Conservation (phyloP, 2,888 invertebrate genomes). For the Hirtodrosophila confusa region DNA sequence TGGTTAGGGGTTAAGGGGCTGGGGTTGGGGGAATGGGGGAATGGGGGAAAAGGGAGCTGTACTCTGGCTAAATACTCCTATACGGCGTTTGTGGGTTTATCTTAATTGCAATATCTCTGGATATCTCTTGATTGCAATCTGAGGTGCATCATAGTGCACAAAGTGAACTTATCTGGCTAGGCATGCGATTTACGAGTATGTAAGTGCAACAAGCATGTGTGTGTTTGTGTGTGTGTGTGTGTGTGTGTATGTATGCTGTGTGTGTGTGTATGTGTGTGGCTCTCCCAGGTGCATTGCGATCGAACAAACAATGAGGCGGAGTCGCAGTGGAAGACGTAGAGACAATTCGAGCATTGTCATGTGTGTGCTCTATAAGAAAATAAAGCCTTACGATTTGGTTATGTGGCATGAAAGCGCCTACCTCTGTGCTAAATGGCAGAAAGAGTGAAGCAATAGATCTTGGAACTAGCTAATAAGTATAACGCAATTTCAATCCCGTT, state of each 20-base stretch:
- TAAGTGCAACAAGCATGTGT: neutral
- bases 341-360: constrained; percentile 63
- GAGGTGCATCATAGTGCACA: constrained; percentile 70
- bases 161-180: constrained; percentile 67
- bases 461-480: no score
- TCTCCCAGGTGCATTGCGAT: constrained; percentile 60
- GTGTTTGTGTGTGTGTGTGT: constrained; percentile 8
- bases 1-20: constrained; percentile 44
- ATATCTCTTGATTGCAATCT: constrained; percentile 74
- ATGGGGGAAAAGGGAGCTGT: neutral
- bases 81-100: constrained; percentile 65
- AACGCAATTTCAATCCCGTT: no score
- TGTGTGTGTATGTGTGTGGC: constrained; percentile 29
- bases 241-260: constrained; percentile 8
- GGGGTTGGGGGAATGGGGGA: neutral
- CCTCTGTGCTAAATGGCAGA: no score
- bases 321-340: constrained; percentile 44
- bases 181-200: constrained; percentile 48
- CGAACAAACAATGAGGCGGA: constrained; percentile 58
- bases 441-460: no score
- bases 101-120: constrained; percentile 75
- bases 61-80: constrained; percentile 47
- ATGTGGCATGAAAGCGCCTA: neutral
- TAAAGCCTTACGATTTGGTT: neutral
- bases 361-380: constrained; percentile 33